These are phyloP conservation scores for Characodon lateralis DNA, from an alignment of 2,797 vertebrate genomes.

Conservation along the genomic window DNA sequence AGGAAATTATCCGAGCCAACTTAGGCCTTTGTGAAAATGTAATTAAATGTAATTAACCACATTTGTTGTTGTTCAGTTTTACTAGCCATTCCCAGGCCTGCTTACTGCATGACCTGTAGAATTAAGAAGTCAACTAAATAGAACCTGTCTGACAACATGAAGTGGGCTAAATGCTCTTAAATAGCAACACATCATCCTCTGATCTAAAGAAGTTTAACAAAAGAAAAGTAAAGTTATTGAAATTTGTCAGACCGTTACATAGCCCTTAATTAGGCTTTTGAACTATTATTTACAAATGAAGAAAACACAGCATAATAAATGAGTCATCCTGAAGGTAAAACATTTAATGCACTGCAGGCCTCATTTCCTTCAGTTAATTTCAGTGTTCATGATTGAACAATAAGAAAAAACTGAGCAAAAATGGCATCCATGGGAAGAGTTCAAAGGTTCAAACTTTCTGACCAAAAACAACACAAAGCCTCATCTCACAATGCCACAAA, in stretches of 20 bases:
- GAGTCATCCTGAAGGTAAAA: not conserved
- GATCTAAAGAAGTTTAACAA: not conserved
- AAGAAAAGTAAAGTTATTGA: not conserved
- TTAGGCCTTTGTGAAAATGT: not conserved
- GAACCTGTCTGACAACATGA: not conserved
- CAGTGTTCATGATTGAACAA: not conserved
- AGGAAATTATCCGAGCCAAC: not conserved
- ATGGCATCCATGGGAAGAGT: not conserved
- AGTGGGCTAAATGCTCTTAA: not conserved
- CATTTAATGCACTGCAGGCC: not conserved
- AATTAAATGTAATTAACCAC: not conserved
- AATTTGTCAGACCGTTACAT: not conserved
- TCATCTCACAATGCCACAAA: not conserved
- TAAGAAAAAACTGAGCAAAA: not conserved
- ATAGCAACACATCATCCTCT: not conserved
- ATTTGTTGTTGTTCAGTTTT: not conserved
- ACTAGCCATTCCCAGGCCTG: no score
- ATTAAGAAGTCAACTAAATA: not conserved
- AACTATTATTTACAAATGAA: not conserved
- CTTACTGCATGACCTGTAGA: not conserved
- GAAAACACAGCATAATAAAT: not conserved
- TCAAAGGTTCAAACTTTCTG: not conserved
- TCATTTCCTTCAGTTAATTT: not conserved
- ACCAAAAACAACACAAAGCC: no score
- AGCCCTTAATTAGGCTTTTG: not conserved